These are phyloP conservation scores for Eonycteris spelaea DNA, from an alignment of 2,113 vertebrate species.

Conservation along the genomic window DNA sequence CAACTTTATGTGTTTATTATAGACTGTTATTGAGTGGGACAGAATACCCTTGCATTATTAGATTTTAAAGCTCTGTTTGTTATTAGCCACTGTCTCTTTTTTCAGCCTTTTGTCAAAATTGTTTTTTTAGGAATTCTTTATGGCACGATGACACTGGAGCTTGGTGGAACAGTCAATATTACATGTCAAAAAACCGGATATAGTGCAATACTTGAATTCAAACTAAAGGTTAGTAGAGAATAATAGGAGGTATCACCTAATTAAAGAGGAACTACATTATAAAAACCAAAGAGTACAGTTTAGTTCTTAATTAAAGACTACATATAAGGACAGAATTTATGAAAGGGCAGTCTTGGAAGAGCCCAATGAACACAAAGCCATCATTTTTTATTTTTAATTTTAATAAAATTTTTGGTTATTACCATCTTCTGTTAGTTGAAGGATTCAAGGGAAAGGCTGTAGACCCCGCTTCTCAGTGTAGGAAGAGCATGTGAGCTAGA, in stretches of 20 bases:
- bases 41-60: neutral
- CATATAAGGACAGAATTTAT: neutral
- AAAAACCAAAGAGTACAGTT: slow-evolving; percentile 18
- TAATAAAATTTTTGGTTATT: neutral
- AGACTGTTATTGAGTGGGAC: neutral
- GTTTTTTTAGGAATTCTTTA: slow-evolving; percentile 92
- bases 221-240: slow-evolving; percentile 89
- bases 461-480: neutral
- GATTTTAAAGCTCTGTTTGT: neutral
- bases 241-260: neutral
- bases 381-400: slow-evolving; percentile 24
- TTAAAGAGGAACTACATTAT: neutral
- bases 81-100: neutral
- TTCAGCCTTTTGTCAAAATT: neutral
- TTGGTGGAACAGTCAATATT: slow-evolving; percentile 93
- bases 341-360: neutral
- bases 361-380: slow-evolving; percentile 1
- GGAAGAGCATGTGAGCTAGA: neutral
- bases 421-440: neutral
- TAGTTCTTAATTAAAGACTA: slow-evolving; percentile 5
- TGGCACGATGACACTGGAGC: slow-evolving; percentile 97
- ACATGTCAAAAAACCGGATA: slow-evolving; percentile 98
- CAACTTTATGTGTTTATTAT: neutral
- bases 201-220: slow-evolving; percentile 97
- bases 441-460: neutral